These are phyloP conservation scores for Rhagonycha fulva DNA, from an alignment of 2,888 invertebrate species.

Conservation along the genomic window DNA sequence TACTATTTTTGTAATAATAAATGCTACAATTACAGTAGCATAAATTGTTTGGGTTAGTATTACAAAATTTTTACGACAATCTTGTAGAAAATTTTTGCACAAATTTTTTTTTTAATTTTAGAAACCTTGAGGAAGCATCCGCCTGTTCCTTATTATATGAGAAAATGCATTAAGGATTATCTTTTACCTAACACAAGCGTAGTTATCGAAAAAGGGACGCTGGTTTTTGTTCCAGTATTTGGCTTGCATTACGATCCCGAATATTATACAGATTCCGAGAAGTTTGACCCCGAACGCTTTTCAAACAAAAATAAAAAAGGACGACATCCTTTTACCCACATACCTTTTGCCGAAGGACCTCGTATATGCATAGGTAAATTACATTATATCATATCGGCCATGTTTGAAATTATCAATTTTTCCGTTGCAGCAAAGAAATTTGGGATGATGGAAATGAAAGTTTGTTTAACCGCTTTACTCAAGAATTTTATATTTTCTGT, in stretches of 20 bases:
- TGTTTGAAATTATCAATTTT: conserved; percentile 28
- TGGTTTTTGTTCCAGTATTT: conserved; percentile 21
- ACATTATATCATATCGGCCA: conserved; percentile 48
- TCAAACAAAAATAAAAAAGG: background rate
- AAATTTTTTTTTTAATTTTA: background rate
- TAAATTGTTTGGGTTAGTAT: too few species aligned
- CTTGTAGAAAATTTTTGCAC: background rate
- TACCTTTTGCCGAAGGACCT: background rate
- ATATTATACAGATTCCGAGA: conserved; percentile 52
- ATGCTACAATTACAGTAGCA: too few species aligned
- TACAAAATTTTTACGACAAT: background rate
- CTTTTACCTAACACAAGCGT: background rate
- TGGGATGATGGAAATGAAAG: background rate
- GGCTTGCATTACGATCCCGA: conserved; percentile 54
- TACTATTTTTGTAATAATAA: too few species aligned
- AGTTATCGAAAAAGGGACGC: background rate
- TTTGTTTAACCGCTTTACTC: background rate
- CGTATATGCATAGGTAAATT: conserved; percentile 28
- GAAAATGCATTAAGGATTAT: background rate
- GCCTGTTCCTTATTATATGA: background rate
- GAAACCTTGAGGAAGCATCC: background rate
- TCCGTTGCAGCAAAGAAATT: background rate
- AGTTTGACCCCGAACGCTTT: conserved; percentile 56
- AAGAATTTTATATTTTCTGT: background rate
- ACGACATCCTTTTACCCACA: background rate